Base-by-base conservation (phyloP, 2,113 vertebrate genomes). In the Crypturellus undulatus region DNA sequence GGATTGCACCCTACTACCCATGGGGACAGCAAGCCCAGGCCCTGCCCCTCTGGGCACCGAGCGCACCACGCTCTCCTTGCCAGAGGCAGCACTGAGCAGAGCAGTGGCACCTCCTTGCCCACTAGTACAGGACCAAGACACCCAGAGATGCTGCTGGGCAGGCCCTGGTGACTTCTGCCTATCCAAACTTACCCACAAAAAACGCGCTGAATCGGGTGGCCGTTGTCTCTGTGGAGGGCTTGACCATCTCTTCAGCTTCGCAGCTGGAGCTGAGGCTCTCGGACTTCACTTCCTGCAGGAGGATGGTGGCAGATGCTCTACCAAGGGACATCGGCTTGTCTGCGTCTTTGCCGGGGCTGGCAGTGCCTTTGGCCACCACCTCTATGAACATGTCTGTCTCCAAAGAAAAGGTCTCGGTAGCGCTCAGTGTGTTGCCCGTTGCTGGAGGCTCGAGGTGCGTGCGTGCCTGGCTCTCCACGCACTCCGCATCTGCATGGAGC, bases 381-480 rank as follows among this genome's bases (percentile, higher is more conserved):
- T 40, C 36, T 10, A 26, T 9, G 28, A 32, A 22, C 47, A 32
- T 13, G 28, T 54, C 30, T 18, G 22, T 51, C 36, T 54, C 17
- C 22, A 43, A 10, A 14, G 47, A 40, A 21, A 24, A 24, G 8
- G 22, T 26, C 32, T 40, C 1, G 4, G 69, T 1, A 0, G 8
- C 9, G 32, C 21, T 20, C 14, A 16, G 45, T n/a, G 75, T 47
- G 42, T 51, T 69, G 14, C 18, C n/a, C 2, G 0, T 14, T 19
- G 4, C 5, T 0, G 6, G 47, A 40, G 40, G 24, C 1, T 2
- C 16, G 12, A 45, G 34, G 20, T 2, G 1, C 1, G 32, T 16
- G 58, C 42, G 52, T 21, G 32, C 14, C 22, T 56, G 65, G 70
- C 16, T 78, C 30, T 28, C 22, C 0, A 34, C 32, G 14, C 22